phyloP scores from a whole-genome alignment of 2,113 vertebrate genomes.

The Cariama cristata region DNA sequence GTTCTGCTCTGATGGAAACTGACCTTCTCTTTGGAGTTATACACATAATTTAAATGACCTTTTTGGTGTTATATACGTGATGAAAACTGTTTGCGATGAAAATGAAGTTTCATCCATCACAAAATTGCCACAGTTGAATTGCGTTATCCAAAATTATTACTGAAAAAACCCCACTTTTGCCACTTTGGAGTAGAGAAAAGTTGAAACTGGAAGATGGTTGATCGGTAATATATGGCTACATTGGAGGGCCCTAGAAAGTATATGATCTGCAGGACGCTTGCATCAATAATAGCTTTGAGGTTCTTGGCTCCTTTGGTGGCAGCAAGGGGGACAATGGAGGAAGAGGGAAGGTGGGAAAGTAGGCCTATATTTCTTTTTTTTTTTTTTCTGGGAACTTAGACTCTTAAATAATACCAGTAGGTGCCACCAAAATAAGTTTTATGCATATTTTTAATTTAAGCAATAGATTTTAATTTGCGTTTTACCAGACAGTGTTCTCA shows the following conservation, averaged over 20 bases:
- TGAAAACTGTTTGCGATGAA: not conserved
- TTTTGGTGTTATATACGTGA: not conserved
- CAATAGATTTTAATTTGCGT: not conserved
- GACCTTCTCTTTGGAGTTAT: not conserved
- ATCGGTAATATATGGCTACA: not conserved
- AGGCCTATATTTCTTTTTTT: not conserved
- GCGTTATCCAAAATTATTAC: not conserved
- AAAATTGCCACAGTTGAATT: not conserved
- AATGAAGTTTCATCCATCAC: not conserved
- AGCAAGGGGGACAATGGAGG: not conserved
- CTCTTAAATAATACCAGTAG: not conserved
- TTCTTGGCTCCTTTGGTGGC: not conserved
- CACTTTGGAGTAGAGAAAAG: not conserved
- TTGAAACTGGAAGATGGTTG: not conserved
- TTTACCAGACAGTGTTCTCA: not conserved
- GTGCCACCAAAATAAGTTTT: not conserved
- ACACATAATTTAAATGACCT: not conserved
- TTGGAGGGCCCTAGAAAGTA: not conserved
- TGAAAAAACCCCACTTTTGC: accelerated
- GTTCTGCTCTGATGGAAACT: not conserved
- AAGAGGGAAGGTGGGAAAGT: not conserved
- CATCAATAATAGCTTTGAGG: not conserved
- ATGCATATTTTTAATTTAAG: not conserved
- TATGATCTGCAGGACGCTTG: not conserved
- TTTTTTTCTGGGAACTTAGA: not conserved